Evolutionary conservation across 2,888 invertebrate genomes (phyloP).

Genomic region (Tenthredo amoena): DNA sequence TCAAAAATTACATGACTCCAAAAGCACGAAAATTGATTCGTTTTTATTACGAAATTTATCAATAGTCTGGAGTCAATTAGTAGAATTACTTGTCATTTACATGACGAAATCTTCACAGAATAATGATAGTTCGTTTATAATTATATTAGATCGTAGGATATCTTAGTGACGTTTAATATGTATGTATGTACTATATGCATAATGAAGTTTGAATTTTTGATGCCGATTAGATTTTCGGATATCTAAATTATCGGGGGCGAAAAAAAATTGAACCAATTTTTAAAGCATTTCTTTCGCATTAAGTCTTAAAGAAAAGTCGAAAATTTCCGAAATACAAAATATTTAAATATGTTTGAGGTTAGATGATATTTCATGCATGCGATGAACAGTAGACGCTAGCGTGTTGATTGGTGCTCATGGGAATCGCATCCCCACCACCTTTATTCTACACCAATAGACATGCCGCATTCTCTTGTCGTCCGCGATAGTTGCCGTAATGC

Average conservation of each 20-base stretch:
- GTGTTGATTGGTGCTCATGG: neutral
- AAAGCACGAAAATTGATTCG: neutral
- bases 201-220: neutral
- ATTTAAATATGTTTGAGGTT: neutral
- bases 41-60: neutral
- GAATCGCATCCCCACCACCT: neutral
- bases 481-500: neutral
- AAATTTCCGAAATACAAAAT: neutral
- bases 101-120: neutral
- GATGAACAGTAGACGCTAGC: neutral
- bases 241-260: neutral
- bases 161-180: neutral
- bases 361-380: neutral
- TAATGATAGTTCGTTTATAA: neutral
- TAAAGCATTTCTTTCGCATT: neutral
- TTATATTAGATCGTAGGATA: neutral
- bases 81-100: neutral
- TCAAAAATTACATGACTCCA: neutral
- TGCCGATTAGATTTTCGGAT: neutral
- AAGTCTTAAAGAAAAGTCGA: neutral
- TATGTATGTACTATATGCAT: neutral
- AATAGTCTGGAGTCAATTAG: neutral
- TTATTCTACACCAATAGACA: neutral
- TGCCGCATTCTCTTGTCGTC: neutral
- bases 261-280: neutral